These are phyloP conservation scores for Rhinolophus ferrumequinum DNA, from an alignment of 2,113 vertebrate species.

Conservation along the genomic window DNA sequence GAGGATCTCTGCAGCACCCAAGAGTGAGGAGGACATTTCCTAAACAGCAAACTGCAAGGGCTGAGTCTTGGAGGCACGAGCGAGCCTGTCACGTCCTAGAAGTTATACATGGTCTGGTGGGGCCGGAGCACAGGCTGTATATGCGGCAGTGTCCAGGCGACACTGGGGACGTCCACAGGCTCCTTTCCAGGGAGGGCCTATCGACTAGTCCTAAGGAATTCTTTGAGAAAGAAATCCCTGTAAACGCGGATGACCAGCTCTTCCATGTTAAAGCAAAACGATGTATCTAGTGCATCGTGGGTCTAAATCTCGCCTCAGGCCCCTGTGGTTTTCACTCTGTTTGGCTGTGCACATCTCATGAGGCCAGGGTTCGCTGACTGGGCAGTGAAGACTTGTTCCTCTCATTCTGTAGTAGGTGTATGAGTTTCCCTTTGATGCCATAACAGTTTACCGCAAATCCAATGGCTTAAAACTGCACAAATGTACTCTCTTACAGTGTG, in stretches of 20 bases:
- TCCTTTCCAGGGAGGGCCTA: neutral
- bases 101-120: neutral
- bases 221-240: neutral
- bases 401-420: neutral
- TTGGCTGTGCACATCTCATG: neutral
- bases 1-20: neutral
- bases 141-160: neutral
- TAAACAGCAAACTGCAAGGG: neutral
- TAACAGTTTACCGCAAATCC: neutral
- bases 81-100: neutral
- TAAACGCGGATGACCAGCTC: neutral
- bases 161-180: neutral
- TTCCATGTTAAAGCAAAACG: neutral
- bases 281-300: no score
- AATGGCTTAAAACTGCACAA: neutral
- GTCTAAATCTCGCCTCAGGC: neutral
- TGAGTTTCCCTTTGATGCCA: neutral
- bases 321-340: neutral
- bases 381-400: neutral
- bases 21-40: neutral
- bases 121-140: neutral
- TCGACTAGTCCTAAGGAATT: neutral
- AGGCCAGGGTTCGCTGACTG: neutral
- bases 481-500: neutral
- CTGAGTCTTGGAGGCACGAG: neutral